These are phyloP conservation scores for Scaptomyza polygonia DNA, from an alignment of 2,888 invertebrate species.

Conservation along the genomic window DNA sequence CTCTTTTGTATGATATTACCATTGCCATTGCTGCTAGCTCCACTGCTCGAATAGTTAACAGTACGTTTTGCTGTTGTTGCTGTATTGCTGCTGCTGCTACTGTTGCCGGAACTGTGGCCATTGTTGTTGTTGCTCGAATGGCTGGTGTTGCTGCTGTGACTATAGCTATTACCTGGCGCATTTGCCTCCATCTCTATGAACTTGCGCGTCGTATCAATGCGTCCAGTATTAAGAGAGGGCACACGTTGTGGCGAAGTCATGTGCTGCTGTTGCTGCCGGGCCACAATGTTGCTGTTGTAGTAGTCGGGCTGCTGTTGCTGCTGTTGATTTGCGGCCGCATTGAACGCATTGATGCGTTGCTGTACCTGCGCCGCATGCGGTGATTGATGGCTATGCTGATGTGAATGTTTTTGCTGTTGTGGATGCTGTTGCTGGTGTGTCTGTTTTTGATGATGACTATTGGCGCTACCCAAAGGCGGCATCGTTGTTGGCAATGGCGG, in stretches of 20 bases:
- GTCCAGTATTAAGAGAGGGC: conserved; percentile 52
- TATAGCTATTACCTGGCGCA: conserved; percentile 38
- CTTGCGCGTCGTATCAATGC: conserved; percentile 72
- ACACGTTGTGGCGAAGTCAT: conserved; percentile 62
- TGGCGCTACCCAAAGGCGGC: conserved; percentile 81
- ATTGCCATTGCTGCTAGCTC: conserved; percentile 73
- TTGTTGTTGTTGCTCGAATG: conserved; percentile 53
- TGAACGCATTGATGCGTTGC: conserved; percentile 81
- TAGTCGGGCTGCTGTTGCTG: conserved; percentile 66
- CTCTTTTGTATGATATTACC: conserved; percentile 66
- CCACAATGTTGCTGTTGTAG: conserved; percentile 55
- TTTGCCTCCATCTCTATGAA: conserved; percentile 80
- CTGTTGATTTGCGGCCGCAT: conserved; percentile 74
- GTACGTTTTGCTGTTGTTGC: conserved; percentile 48
- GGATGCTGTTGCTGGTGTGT: conserved; percentile 49
- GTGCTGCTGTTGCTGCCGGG: conserved; percentile 54
- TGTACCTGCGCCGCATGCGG: conserved; percentile 74
- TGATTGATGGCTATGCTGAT: conserved; percentile 50
- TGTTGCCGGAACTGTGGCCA: conserved; percentile 51
- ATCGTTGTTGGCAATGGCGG: conserved; percentile 84
- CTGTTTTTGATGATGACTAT: conserved; percentile 48
- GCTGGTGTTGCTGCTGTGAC: conserved; percentile 27
- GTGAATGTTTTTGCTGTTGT: conserved; percentile 40
- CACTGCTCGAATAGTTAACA: conserved; percentile 65
- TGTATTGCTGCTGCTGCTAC: conserved; percentile 51